Percentiles rank a stretch among this genome's conserved stretches.
Evolutionary conservation across 2,113 vertebrate genomes (phyloP).

Genomic region (Prunella fulvescens): DNA sequence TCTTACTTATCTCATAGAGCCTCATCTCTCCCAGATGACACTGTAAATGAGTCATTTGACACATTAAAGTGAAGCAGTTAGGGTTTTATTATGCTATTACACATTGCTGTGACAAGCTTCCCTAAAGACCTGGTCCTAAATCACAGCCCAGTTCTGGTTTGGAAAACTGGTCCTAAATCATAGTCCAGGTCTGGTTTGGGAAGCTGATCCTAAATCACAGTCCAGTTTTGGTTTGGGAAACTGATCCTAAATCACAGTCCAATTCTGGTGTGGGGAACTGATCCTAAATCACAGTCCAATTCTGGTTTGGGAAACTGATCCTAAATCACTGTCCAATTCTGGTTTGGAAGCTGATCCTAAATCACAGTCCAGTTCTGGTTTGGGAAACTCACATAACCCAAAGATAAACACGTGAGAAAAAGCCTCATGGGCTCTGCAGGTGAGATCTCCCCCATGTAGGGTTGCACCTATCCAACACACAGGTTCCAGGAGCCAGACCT

Average conservation of each 20-base stretch:
- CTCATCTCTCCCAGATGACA: neutral
- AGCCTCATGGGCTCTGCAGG: neutral
- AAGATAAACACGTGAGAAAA: neutral
- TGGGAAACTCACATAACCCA: neutral
- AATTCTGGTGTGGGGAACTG: neutral
- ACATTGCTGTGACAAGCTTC: neutral
- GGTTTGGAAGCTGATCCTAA: neutral
- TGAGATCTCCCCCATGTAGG: neutral
- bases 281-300: neutral
- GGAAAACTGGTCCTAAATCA: neutral
- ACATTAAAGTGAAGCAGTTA: neutral
- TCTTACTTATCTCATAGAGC: neutral
- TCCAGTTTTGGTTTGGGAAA: neutral
- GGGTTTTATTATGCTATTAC: neutral
- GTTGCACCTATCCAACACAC: neutral
- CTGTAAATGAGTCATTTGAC: neutral
- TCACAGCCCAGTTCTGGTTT: neutral
- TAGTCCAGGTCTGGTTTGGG: neutral
- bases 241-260: neutral
- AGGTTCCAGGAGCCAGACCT: neutral
- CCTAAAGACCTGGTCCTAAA: neutral
- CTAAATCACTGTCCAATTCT: neutral
- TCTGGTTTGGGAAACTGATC: neutral
- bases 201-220: neutral
- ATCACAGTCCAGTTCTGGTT: neutral